These are phyloP conservation scores for Caranx melampygus DNA, from an alignment of 2,113 vertebrate genomes.

Conservation along the genomic window DNA sequence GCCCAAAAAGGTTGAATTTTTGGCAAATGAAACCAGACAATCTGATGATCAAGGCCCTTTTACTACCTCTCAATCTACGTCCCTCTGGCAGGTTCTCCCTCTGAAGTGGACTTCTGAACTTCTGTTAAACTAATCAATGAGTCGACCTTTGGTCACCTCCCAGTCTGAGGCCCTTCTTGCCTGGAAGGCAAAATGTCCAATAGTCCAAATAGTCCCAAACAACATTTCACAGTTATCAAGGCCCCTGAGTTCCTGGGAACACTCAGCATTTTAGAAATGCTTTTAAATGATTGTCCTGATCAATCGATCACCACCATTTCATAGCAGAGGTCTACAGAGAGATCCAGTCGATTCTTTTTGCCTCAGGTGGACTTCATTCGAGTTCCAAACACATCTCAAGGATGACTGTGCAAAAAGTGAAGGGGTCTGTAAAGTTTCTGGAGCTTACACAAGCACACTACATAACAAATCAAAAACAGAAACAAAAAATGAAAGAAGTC, in stretches of 20 bases:
- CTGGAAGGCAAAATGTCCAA: no score
- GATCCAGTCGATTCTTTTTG: neutral
- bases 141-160: no score
- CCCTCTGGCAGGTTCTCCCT: no score
- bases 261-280: neutral
- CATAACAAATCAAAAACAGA: slow-evolving; percentile 8
- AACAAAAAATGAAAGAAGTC: neutral
- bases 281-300: neutral
- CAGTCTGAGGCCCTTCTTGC: no score
- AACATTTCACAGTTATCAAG: neutral
- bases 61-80: no score
- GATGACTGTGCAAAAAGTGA: no score
- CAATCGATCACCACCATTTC: neutral
- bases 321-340: neutral
- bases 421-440: neutral
- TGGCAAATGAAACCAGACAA: no score
- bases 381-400: no score
- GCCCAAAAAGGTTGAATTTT: no score
- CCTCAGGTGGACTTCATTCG: neutral
- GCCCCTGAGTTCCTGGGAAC: neutral
- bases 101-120: no score
- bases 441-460: neutral
- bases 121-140: no score
- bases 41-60: no score
- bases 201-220: neutral